Evolutionary conservation across 2,888 invertebrate genomes (phyloP).

Genomic region (Isoperla grammatica): DNA sequence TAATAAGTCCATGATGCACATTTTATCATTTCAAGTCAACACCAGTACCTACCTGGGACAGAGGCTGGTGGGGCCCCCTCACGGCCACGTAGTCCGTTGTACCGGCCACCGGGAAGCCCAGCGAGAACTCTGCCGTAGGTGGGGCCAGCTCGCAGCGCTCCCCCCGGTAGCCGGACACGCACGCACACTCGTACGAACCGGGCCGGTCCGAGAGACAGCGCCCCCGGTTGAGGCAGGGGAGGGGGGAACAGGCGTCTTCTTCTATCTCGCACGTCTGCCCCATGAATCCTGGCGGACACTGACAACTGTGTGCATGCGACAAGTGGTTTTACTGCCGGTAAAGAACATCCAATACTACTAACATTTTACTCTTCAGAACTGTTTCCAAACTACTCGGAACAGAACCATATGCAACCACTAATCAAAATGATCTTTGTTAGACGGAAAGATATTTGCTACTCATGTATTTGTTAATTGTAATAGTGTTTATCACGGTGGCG

Average conservation of each 20-base stretch:
- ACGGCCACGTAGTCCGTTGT: constrained; percentile 54
- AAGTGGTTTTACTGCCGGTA: no score
- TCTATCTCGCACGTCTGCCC: constrained; percentile 47
- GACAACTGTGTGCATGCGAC: constrained; percentile 44
- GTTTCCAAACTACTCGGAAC: no score
- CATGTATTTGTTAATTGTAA: no score
- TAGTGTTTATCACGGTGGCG: no score
- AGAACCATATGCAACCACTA: no score
- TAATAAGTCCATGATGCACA: no score
- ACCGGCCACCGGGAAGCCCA: constrained; percentile 52
- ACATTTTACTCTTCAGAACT: no score
- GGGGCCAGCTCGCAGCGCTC: constrained; percentile 35
- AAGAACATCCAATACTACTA: no score
- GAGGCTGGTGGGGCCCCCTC: constrained; percentile 45
- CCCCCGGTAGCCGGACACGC: constrained; percentile 13
- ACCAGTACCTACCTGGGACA: constrained; percentile 49
- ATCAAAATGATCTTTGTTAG: no score
- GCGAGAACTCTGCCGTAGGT: constrained; percentile 48
- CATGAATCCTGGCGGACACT: constrained; percentile 51
- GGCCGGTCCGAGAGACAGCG: constrained; percentile 37
- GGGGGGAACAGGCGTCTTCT: constrained; percentile 46
- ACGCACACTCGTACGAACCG: constrained; percentile 30
- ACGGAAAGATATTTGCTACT: no score
- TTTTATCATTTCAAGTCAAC: no score
- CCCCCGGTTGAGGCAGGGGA: constrained; percentile 43